Evolutionary conservation across 2,888 invertebrate species (phyloP).

Genomic region (Andrena camellia): DNA sequence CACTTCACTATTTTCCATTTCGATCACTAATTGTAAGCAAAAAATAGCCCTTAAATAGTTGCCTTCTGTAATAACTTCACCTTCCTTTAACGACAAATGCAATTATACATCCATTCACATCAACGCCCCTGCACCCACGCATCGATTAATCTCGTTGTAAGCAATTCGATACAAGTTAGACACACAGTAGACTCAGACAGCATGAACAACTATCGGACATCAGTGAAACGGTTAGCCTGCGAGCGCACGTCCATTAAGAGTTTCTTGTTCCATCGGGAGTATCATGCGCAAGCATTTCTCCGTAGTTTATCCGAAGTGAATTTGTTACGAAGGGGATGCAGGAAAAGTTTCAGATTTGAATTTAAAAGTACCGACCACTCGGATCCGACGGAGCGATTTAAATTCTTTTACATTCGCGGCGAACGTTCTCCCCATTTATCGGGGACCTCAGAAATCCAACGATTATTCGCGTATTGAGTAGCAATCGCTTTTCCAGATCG

Average conservation of each 20-base stretch:
- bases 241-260: neutral
- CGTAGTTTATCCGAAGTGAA: neutral
- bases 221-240: no score
- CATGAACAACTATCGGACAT: no score
- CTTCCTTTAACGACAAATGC: no score
- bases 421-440: neutral
- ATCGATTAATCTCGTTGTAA: no score
- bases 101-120: no score
- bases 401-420: slow-evolving; percentile 11
- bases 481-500: slow-evolving; percentile 4
- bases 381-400: neutral
- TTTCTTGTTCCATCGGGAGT: neutral
- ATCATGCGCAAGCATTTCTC: neutral
- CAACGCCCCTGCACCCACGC: no score
- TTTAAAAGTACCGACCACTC: slow-evolving; percentile 6
- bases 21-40: no score
- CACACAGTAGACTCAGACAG: no score
- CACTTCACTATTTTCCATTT: no score
- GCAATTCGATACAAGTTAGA: no score
- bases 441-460: neutral
- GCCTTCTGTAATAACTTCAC: no score
- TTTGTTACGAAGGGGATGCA: neutral
- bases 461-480: slow-evolving; percentile 3
- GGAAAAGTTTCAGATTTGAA: slow-evolving; percentile 6
- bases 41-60: no score